Evolutionary conservation across 2,113 vertebrate species (phyloP).

Genomic region (Saccopteryx leptura): DNA sequence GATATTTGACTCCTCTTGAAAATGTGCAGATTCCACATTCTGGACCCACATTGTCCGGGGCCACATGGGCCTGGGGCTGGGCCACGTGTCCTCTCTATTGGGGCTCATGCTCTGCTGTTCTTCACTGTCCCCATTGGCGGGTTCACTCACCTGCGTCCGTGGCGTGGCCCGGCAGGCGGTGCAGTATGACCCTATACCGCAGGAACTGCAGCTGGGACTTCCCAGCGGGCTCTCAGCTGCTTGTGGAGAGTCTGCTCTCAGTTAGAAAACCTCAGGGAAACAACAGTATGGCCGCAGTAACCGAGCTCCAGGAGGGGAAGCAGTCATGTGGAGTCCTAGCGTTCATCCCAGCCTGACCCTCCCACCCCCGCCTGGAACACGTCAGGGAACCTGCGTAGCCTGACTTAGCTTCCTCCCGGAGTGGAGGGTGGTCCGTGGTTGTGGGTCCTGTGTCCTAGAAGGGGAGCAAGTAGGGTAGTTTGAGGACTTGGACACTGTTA

Average conservation of each 20-base stretch:
- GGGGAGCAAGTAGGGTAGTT: background rate
- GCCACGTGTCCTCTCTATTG: accelerated
- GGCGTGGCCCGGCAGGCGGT: background rate
- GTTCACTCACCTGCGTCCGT: accelerated
- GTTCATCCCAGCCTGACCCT: background rate
- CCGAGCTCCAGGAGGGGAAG: background rate
- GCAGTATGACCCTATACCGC: background rate
- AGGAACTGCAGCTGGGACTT: background rate
- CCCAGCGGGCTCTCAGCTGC: background rate
- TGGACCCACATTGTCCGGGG: accelerated
- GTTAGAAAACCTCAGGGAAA: accelerated
- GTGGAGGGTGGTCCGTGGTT: background rate
- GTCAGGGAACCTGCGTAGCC: accelerated
- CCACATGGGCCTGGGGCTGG: background rate
- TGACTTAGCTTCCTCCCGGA: accelerated
- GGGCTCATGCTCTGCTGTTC: accelerated
- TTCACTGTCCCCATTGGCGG: accelerated
- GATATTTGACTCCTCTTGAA: background rate
- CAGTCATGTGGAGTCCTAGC: accelerated
- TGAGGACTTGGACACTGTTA: accelerated
- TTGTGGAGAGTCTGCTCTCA: background rate
- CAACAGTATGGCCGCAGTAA: accelerated
- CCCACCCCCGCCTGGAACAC: background rate
- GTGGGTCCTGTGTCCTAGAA: background rate
- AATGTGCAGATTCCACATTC: accelerated